phyloP scores from a whole-genome alignment of 2,113 vertebrate species.

The Indri indri region DNA sequence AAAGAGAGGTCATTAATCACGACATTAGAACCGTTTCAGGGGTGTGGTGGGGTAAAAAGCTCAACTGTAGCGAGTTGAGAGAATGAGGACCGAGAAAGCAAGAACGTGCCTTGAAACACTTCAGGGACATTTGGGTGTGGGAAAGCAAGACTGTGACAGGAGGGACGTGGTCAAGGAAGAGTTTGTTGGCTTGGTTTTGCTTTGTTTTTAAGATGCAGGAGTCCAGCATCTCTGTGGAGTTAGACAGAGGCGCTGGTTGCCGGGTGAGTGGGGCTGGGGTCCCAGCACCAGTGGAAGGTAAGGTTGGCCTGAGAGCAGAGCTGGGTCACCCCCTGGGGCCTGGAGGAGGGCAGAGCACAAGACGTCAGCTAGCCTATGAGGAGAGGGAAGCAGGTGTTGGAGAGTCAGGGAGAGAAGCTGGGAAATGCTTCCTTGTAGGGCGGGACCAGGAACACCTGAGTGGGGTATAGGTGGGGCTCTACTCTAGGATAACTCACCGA shows the following conservation, averaged over 20 bases:
- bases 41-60: neutral
- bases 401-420: neutral
- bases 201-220: neutral
- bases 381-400: neutral
- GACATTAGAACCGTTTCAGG: neutral
- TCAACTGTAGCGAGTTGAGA: neutral
- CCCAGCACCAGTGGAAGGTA: neutral
- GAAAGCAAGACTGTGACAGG: neutral
- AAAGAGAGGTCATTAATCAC: neutral
- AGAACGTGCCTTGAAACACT: neutral
- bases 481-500: neutral
- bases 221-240: neutral
- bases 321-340: neutral
- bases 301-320: neutral
- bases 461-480: no score
- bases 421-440: neutral
- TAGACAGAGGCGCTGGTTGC: neutral
- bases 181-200: neutral
- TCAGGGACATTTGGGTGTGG: neutral
- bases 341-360: fast-evolving
- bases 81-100: neutral
- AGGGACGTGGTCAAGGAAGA: neutral
- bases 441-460: fast-evolving
- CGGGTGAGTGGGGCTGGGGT: neutral
- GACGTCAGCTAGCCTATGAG: neutral